phyloP scores from a whole-genome alignment of 1,140 invertebrate species.

The Bombyx mori region ASM3026992v2 NC_085126.1:9512501-9513000 shows the following conservation, averaged over 20 bases:
- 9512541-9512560: constrained; percentile 19
- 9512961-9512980: too few relatives aligned
- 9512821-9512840: constrained; percentile 58
- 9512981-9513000: too few relatives aligned
- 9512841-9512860: constrained; percentile 58
- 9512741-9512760: constrained; percentile 71
- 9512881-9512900: too few relatives aligned
- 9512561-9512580: constrained; percentile 51
- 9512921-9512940: too few relatives aligned
- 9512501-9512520: constrained; percentile 3
- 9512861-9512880: not conserved
- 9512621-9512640: constrained; percentile 66
- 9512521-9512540: constrained; percentile 20
- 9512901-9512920: too few relatives aligned
- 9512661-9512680: constrained; percentile 73
- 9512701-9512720: constrained; percentile 53
- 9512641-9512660: constrained; percentile 49
- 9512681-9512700: constrained; percentile 68
- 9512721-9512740: constrained; percentile 54
- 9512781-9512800: constrained; percentile 76
- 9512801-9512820: constrained; percentile 69
- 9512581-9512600: constrained; percentile 71
- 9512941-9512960: too few relatives aligned
- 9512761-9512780: constrained; percentile 58
- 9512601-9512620: constrained; percentile 71